A percentile compares a stretch with the other conserved stretches of the same genome.
Conservation (phyloP, 2,888 invertebrate species). For the Cataglyphis albicans region DNA sequence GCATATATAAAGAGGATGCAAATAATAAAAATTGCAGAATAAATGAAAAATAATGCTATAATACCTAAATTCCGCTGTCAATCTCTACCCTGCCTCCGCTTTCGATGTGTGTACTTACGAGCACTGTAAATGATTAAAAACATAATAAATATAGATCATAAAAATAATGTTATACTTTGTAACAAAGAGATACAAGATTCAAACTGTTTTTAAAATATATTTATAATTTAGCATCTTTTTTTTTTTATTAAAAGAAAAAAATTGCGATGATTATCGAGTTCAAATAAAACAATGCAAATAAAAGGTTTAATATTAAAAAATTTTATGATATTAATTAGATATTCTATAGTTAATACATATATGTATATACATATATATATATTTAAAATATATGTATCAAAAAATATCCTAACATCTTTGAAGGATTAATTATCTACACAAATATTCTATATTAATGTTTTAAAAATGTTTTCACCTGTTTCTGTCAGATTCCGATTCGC, state of each 20-base stretch:
- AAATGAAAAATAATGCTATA: slow-evolving; percentile 87
- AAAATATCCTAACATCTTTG: not conserved
- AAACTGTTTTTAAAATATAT: not conserved
- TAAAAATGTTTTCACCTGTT: slow-evolving; percentile 68
- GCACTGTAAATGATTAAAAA: slow-evolving; percentile 21
- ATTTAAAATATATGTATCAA: not conserved
- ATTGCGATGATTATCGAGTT: too few relatives aligned
- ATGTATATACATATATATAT: not conserved
- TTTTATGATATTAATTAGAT: not conserved
- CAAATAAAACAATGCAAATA: not conserved
- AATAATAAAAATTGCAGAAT: slow-evolving; percentile 87
- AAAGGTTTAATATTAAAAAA: not conserved
- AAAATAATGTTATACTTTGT: not conserved
- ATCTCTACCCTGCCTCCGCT: slow-evolving; percentile 82
- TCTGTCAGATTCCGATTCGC: slow-evolving; percentile 75
- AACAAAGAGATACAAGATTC: not conserved
- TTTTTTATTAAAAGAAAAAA: too few relatives aligned
- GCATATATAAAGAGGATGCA: slow-evolving; percentile 88
- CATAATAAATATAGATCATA: not conserved
- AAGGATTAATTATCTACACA: too few relatives aligned
- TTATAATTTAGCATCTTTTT: not conserved
- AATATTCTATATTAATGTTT: not conserved
- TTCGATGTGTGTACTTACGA: slow-evolving; percentile 80
- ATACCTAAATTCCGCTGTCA: slow-evolving; percentile 89
- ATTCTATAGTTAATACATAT: not conserved